A percentile compares a stretch with the other conserved stretches of the same genome.
Conservation (phyloP, 1,140 invertebrate species). For the Schmidtea mediterranea region DNA sequence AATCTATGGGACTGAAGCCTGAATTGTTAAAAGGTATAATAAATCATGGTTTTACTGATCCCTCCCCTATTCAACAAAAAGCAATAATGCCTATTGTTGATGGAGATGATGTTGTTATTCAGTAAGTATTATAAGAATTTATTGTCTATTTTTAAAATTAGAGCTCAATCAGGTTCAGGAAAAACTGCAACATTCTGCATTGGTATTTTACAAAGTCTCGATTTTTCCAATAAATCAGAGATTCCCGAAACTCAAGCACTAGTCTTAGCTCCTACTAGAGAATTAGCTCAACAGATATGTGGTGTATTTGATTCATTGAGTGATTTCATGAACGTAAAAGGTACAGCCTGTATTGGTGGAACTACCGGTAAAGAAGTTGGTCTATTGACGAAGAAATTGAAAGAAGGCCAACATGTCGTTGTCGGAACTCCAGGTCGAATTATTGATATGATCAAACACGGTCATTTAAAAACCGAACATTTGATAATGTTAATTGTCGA, state of each 20-base stretch:
- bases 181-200: conserved; percentile 99
- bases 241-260: conserved; percentile 5
- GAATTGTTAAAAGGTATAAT: no score
- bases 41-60: not conserved
- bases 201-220: conserved; percentile 85
- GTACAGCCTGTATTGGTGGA: conserved; percentile 93
- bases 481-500: conserved; percentile 21
- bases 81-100: not conserved
- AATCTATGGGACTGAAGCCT: no score
- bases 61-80: not conserved
- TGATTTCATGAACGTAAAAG: conserved; percentile 80
- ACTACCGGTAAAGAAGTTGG: not conserved
- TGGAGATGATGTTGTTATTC: not conserved
- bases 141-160: not conserved
- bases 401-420: conserved; percentile 17
- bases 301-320: conserved; percentile 50
- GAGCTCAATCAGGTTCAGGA: conserved; percentile 73
- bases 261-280: conserved; percentile 20
- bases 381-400: not conserved
- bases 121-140: not conserved
- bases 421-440: conserved; percentile 24
- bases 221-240: conserved; percentile 21
- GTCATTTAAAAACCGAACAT: conserved; percentile 13
- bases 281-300: conserved; percentile 19
- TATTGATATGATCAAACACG: conserved; percentile 15